Evolutionary conservation across 2,113 vertebrate genomes (phyloP), one percentile per base, ranked within the genome.

Genomic region (Upupa epops): DNA sequence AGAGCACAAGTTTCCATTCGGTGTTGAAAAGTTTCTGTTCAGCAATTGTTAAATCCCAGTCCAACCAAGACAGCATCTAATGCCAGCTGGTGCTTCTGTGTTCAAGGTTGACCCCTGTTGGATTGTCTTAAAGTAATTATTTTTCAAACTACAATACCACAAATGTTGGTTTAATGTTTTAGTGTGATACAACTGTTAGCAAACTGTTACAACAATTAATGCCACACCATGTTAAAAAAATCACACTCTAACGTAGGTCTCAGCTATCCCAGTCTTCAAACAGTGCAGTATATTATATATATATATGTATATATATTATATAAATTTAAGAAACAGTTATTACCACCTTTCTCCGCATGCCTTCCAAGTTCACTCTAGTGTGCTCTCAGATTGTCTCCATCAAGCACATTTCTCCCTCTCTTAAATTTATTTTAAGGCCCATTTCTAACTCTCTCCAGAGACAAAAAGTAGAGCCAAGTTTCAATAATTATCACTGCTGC

Each of bases 81-180:
- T 34, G 13, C 14, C 85, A 83, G 51, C 9, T n/a, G 46, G 55
- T 77, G 51, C 51, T 88, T 75, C 88, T 79, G 29, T 82, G 73
- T 93, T 66, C 72, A 87, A 91, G 78, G n/a, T 75, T 90, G 88
- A 92, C 76, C 83, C 73, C 82, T 91, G 64, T 76, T 93, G 73
- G 72, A 71, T 54, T 88, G 32, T 83, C 51, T 83, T 40, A 76
- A 87, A 82, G 36, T 54, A 79, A 54, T 49, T 49, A 8, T 24
- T 87, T 87, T 65, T 82, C 3, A 0, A 58, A 88, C 15, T 48
- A 46, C 46, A 76, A 69, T 6, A 65, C 24, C 5, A 5, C 6
- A 21, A 74, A 29, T 8, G 9, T 28, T 69, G 16, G 40, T 24
- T 54, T 29, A 76, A 58, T 4, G 1, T 70, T 81, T 60, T 63